Evolutionary conservation across 2,797 vertebrate species (phyloP).

Genomic region (Pantherophis vulpinus): DNA sequence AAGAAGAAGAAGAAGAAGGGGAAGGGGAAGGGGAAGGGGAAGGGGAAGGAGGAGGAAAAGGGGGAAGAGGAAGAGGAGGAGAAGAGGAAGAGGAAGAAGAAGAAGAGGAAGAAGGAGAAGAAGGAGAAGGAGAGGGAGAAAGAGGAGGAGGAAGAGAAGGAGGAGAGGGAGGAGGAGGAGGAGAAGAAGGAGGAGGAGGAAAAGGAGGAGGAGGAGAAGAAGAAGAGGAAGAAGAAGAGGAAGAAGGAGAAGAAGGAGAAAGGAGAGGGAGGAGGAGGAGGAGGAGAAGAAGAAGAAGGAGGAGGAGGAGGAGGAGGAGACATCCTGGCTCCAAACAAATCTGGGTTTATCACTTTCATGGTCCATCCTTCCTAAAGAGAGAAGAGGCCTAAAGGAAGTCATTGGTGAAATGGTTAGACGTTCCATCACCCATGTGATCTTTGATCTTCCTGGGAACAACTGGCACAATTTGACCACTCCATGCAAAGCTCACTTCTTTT

Average conservation of each 20-base stretch:
- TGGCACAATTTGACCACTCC: background rate
- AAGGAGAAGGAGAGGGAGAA: fast-evolving
- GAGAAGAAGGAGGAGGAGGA: fast-evolving
- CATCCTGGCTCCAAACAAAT: background rate
- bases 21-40: fast-evolving
- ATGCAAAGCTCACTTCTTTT: background rate
- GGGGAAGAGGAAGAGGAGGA: fast-evolving
- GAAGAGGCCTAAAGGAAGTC: background rate
- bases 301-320: background rate
- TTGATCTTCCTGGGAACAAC: background rate
- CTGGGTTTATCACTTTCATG: background rate
- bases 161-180: too few species aligned
- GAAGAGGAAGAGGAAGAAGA: fast-evolving
- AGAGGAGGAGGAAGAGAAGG: too few species aligned
- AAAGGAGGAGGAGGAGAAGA: fast-evolving
- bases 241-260: fast-evolving
- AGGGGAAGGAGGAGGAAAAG: too few species aligned
- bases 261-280: fast-evolving
- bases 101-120: fast-evolving
- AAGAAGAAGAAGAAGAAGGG: fast-evolving
- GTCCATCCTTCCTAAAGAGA: background rate
- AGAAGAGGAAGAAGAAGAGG: fast-evolving
- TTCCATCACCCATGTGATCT: background rate
- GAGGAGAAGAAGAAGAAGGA: too few species aligned
- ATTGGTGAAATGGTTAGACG: background rate